Conservation (phyloP, 2,113 vertebrate species). For the Oostethus manadensis region DNA sequence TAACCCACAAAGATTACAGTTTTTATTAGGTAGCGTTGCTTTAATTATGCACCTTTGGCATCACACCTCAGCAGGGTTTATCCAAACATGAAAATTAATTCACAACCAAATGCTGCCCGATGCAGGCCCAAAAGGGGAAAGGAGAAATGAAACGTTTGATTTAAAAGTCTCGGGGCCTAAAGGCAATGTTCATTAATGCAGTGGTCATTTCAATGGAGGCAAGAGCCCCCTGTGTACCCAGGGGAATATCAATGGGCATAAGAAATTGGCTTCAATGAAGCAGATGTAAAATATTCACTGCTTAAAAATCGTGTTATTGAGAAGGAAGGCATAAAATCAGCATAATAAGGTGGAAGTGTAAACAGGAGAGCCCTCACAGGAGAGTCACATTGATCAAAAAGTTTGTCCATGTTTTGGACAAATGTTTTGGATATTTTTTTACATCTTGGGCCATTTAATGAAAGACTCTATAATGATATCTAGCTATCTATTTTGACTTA, state of each 20-base stretch:
- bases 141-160: constrained; percentile 65
- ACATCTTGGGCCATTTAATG: neutral
- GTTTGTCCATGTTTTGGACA: constrained; percentile 12
- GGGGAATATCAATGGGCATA: constrained; percentile 31
- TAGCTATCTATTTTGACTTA: neutral
- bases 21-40: constrained; percentile 60
- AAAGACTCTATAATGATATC: neutral
- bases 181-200: constrained; percentile 61
- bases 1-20: constrained; percentile 61
- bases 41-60: constrained; percentile 66
- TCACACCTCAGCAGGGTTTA: constrained; percentile 73
- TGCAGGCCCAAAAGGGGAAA: constrained; percentile 51
- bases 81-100: constrained; percentile 77
- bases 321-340: constrained; percentile 51
- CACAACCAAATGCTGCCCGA: constrained; percentile 73
- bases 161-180: constrained; percentile 53
- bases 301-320: constrained; percentile 52
- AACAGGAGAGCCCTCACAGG: constrained; percentile 39
- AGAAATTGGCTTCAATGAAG: constrained; percentile 38
- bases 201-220: constrained; percentile 21
- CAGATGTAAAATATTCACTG: constrained; percentile 52
- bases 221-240: constrained; percentile 28
- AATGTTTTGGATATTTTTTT: constrained; percentile 4
- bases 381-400: constrained; percentile 50
- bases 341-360: constrained; percentile 51